Conservation (phyloP, 2,888 invertebrate species). For the Caenorhabditis sinica region DNA sequence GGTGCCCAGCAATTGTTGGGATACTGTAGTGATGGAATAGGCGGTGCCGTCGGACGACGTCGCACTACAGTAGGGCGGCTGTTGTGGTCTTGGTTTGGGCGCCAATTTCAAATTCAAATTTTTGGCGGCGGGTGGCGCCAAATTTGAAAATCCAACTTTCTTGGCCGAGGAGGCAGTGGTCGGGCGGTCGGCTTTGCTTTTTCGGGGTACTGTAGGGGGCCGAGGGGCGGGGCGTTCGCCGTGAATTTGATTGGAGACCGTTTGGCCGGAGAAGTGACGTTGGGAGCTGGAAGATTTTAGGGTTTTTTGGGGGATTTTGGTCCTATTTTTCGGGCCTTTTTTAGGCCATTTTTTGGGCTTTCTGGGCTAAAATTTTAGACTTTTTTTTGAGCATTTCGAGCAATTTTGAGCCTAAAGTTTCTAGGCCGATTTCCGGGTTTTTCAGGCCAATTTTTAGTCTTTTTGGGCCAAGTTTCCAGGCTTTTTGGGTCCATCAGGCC, state of each 20-base stretch:
- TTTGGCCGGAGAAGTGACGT: constrained; percentile 54
- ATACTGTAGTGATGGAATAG: constrained; percentile 44
- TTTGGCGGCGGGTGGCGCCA: not conserved
- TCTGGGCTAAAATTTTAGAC: too few species aligned
- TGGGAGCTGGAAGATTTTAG: constrained; percentile 35
- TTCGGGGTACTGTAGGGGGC: not conserved
- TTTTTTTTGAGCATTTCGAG: not conserved
- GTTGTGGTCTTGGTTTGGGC: too few species aligned
- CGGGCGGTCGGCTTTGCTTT: constrained; percentile 6
- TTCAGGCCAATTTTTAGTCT: not conserved
- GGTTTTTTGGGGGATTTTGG: not conserved
- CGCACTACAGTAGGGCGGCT: constrained; percentile 59
- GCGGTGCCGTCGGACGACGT: constrained; percentile 41
- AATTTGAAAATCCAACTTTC: constrained; percentile 25
- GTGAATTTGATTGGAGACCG: constrained; percentile 41
- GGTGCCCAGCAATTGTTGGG: constrained; percentile 57
- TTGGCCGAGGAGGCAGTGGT: constrained; percentile 51
- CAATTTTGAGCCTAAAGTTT: not conserved
- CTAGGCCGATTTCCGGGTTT: not conserved
- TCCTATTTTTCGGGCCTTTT: too few species aligned
- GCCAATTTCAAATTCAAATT: constrained; percentile 2
- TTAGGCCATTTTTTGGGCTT: too few species aligned
- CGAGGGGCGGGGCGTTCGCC: constrained; percentile 12
- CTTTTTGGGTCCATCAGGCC: not conserved
- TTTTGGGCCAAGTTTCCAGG: not conserved